These are phyloP conservation scores for Platichthys stellatus DNA, from an alignment of 2,113 vertebrate species.

Conservation along the genomic window DNA sequence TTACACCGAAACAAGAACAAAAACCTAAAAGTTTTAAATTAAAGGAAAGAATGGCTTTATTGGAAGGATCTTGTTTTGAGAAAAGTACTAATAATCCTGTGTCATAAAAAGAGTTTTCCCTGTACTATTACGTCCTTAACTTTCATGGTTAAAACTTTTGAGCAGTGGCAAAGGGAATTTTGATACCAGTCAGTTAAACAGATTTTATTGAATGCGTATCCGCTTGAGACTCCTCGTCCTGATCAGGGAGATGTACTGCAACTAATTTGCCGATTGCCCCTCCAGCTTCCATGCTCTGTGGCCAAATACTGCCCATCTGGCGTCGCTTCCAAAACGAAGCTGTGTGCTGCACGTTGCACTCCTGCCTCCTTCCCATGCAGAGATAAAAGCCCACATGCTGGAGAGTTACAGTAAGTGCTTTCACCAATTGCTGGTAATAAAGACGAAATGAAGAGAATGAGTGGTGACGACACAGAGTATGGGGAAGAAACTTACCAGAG, in stretches of 20 bases:
- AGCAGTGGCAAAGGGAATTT: neutral
- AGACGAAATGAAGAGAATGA: constrained; percentile 54
- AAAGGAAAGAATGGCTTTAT: neutral
- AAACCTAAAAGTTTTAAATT: too few relatives aligned
- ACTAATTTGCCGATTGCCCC: constrained; percentile 29
- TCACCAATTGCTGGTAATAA: constrained; percentile 53
- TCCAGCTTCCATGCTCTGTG: constrained; percentile 34
- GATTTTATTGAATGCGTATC: constrained; percentile 10
- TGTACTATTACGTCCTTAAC: neutral
- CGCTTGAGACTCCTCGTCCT: constrained; percentile 1
- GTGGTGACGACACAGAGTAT: constrained; percentile 23
- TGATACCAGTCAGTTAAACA: neutral
- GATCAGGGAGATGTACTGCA: constrained; percentile 22
- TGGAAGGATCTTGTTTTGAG: neutral
- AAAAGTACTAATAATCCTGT: neutral
- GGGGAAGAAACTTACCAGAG: constrained; percentile 86
- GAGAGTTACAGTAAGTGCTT: constrained; percentile 59
- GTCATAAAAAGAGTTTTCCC: neutral
- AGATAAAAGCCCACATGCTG: constrained; percentile 58
- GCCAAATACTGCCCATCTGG: constrained; percentile 44
- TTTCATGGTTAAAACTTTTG: constrained; percentile 2
- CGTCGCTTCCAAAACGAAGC: constrained; percentile 31
- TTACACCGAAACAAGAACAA: too few relatives aligned
- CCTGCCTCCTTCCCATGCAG: constrained; percentile 27
- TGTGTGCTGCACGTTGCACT: constrained; percentile 6